Evolutionary conservation across 2,113 vertebrate species (phyloP), one percentile per base, ranked within the genome.

Genomic region (Hypomesus transpacificus): DNA sequence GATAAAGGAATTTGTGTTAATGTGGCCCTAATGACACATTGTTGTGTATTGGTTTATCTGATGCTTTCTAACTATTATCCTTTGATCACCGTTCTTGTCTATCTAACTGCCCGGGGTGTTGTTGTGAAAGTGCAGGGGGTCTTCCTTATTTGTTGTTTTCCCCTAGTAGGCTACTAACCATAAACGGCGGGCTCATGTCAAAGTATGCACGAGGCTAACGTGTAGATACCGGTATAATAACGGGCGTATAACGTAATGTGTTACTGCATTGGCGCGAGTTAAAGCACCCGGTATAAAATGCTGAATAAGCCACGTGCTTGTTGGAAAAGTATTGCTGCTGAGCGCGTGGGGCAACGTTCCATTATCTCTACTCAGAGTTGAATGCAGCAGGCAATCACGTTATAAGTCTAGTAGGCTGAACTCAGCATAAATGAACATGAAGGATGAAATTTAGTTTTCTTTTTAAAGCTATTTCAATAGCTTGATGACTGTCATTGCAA

Each of bases 271-370:
- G 3, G 26, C 28, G 53, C 61, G 34, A 26, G 63, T 73, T 64
- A 51, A 70, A 71, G 57, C 62, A 51, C 70, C 74, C 53, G 64
- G 57, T 20, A 66, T 54, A 66, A 68, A 59, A 26, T 34, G 69
- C 73, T 74, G 66, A 77, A 67, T 73, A 71, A 82, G 80, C 85
- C 85, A 86, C 80, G 85, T 83, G 85, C 70, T 77, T 57, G 16
- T 58, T 14, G 26, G 20, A 18, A 34, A 54, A 68, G 54, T 62
- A 22, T 52, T 39, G 57, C 20, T 4, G 17, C 7, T 17, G 66
- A 74, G 70, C 70, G 77, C 78, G 73, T 74, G 80, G 17, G 57
- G 56, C 50, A 21, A 60, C 39, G 22, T 52, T 46, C 39, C n/a
- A 26, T 61, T 26, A 26, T 14, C 14, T 61, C 21, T 16, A 18